Evolutionary conservation across 2,888 invertebrate species (phyloP).

Genomic region (Timema podura): DNA sequence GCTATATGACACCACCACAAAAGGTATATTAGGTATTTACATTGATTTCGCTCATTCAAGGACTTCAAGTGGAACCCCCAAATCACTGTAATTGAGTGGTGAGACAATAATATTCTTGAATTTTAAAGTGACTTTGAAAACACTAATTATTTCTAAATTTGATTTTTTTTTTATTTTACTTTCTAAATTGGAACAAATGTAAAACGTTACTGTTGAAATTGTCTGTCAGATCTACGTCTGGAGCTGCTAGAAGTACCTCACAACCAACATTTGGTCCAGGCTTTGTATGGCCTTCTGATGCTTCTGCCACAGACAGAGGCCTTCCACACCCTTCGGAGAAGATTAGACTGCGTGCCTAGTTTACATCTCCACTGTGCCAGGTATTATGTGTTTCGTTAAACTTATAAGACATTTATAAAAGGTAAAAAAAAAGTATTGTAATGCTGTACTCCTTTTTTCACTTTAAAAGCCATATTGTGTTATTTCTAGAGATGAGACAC

Average conservation of each 20-base stretch:
- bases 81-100: no score
- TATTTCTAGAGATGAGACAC: no score
- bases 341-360: constrained; percentile 76
- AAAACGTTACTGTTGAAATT: no score
- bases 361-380: constrained; percentile 54
- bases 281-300: constrained; percentile 95
- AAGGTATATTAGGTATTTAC: no score
- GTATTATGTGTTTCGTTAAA: constrained; percentile 39
- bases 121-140: no score
- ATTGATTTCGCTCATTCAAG: no score
- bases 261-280: constrained; percentile 75
- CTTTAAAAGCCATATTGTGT: background rate
- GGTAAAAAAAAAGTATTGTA: background rate
- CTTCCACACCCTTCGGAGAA: constrained; percentile 76
- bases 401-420: constrained; percentile 38
- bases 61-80: no score
- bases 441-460: background rate
- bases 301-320: constrained; percentile 96
- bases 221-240: constrained; percentile 75
- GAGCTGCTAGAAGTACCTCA: constrained; percentile 78
- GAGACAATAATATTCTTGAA: no score
- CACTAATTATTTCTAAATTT: no score
- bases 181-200: no score
- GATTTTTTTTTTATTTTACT: no score
- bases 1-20: no score